These are phyloP conservation scores for Forbesichthys papilliferus DNA, from an alignment of 2,113 vertebrate species.

Conservation along the genomic window DNA sequence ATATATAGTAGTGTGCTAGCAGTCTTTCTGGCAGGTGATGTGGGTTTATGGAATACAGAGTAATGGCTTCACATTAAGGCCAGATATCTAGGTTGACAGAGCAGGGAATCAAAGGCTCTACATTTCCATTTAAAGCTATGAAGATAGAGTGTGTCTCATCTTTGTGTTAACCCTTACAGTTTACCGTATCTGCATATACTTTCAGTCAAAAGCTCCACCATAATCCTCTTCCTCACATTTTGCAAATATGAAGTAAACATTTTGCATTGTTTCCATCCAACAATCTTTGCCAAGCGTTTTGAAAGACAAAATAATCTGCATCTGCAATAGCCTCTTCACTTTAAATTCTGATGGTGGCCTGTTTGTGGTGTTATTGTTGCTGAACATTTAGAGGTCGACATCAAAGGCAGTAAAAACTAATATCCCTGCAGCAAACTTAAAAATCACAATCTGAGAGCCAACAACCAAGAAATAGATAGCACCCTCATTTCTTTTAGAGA, in stretches of 20 bases:
- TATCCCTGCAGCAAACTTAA: constrained; percentile 3
- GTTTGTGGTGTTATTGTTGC: constrained; percentile 19
- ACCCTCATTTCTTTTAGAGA: neutral
- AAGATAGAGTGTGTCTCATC: neutral
- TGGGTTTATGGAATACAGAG: constrained; percentile 28
- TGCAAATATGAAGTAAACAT: no score
- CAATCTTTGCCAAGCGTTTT: no score
- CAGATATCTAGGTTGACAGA: constrained; percentile 32
- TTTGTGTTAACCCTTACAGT: no score
- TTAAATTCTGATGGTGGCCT: constrained; percentile 13
- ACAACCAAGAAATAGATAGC: neutral
- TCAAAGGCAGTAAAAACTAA: constrained; percentile 40
- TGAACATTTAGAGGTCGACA: constrained; percentile 23
- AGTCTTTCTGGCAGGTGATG: constrained; percentile 41
- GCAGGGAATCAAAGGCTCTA: constrained; percentile 13
- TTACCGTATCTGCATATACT: no score
- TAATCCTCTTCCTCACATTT: no score
- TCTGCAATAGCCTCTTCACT: constrained; percentile 15
- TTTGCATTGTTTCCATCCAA: no score
- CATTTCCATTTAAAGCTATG: neutral
- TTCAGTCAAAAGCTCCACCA: neutral
- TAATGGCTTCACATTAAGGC: constrained; percentile 46
- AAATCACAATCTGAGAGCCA: neutral
- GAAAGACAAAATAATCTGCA: no score
- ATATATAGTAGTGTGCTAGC: neutral